Base-by-base conservation (phyloP, 2,797 vertebrate species). In the Pseudomugil gertrudae region DNA sequence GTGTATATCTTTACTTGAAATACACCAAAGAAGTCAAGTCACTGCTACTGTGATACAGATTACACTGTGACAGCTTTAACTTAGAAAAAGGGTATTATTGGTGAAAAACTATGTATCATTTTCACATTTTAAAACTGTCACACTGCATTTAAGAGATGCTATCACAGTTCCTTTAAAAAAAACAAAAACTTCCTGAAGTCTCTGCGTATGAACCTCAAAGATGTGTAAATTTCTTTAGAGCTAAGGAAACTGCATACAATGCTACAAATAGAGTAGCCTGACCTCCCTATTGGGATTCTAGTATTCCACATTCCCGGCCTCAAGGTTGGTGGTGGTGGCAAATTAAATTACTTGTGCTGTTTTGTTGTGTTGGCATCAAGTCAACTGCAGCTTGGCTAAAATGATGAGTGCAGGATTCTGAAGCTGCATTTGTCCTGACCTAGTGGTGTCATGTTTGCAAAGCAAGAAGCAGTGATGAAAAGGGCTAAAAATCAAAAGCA, bases 331-430 rank as follows among this genome's bases (percentile, higher is more conserved):
- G 55, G 85, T 81, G 80, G 84, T 78, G 79, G 80, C 82, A 90
- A 89, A 91, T 91, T 87, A 86, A 91, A 93, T 92, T 85, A 91
- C 84, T 88, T 83, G 86, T 87, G 88, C 84, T 78, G 80, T 85
- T 85, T 87, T 86, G 79, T 84, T 76, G 73, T 58, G 81, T 79
- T 89, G 90, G 90, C 87, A 62, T 78, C 63, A 57, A 76, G 81
- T 90, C 90, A 92, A 90, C 81, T 76, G 79, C 84, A 71, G 83
- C 81, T 87, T 80, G 81, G 80, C 87, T 87, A 86, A 91, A 92
- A 90, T 87, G 89, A 93, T 91, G 87, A 92, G 84, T 81, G 80
- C 56, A 26, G 78, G 50, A 81, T 85, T 90, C 77, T 88, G 80
- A 63, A 82, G 76, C 76, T 27, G 70, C 65, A 63, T 90, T 90